Base-by-base conservation (phyloP, 2,888 invertebrate genomes). In the Callinectes sapidus region DNA sequence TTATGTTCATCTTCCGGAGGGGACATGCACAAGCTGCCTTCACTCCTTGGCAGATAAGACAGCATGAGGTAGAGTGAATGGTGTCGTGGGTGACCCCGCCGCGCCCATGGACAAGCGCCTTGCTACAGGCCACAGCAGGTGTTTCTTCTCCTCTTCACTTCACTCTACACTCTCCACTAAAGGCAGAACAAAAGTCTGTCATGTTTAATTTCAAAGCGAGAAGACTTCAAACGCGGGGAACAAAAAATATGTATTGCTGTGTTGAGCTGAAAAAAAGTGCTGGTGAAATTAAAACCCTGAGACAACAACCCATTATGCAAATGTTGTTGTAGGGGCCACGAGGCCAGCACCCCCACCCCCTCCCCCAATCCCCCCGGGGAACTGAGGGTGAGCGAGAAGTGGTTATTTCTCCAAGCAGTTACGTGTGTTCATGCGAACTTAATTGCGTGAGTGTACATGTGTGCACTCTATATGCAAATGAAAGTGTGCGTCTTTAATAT, bases 401-500 rank as follows among this genome's bases (percentile, higher is more conserved):
- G 32, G 35, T 81, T 81, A 81, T 81, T 81, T 81, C 32, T 81
- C 81, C 81, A 81, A 81, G 81, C 35, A 81, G 81, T 81, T 81
- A 81, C 81, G 81, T 81, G 81, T 81, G 81, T 81, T 81, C 81
- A 81, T 81, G 81, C 81, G 81, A 13, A 81, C 81, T 32, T 81
- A 81, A 81, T 81, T 81, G 81, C 81, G 81, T 81, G 81, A 81
- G 81, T 35, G 81, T 81, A 81, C 81, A 35, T 81, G 81, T 81
- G 81, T 81, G 81, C 35, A 81, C 81, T 81, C 81, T 81, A 81
- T 81, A 81, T 81, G 81, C 81, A 81, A 81, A 81, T 81, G 81
- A 81, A 81, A 81, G 81, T 81, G 81, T 35, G 81, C 81, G 81
- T 81, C 81, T 81, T 81, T 81, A 81, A 81, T 81, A 81, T 81